A percentile compares a stretch with the other conserved stretches of the same genome.
These are phyloP conservation scores for Syngnathus floridae DNA, from an alignment of 2,113 vertebrate genomes.

Conservation along the genomic window DNA sequence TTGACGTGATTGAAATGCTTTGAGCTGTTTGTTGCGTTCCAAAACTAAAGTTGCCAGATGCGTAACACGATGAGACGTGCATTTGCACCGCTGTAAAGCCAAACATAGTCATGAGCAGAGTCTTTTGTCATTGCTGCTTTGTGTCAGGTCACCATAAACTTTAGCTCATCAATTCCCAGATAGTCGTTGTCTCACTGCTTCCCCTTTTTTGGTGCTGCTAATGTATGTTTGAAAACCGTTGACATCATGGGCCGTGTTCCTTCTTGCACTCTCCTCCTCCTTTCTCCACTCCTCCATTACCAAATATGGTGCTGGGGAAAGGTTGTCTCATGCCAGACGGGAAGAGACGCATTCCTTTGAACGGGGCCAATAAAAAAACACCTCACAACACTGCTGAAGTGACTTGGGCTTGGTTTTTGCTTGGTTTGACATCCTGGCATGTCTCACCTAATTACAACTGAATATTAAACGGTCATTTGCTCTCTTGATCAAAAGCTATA, in stretches of 20 bases:
- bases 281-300: conserved; percentile 68
- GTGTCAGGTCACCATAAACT: conserved; percentile 29
- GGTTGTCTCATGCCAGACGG: conserved; percentile 50
- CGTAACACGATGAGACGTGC: conserved; percentile 24
- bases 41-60: conserved; percentile 13
- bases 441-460: background rate
- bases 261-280: conserved; percentile 54
- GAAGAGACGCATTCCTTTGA: conserved; percentile 72
- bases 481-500: background rate
- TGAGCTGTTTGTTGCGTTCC: conserved; percentile 19
- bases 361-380: conserved; percentile 57
- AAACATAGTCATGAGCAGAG: conserved; percentile 8
- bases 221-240: conserved; percentile 64
- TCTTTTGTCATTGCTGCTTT: conserved; percentile 14
- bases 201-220: conserved; percentile 59
- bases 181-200: conserved; percentile 28
- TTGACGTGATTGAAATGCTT: conserved; percentile 26
- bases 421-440: background rate
- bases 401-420: conserved; percentile 21
- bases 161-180: conserved; percentile 37
- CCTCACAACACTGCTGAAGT: conserved; percentile 40
- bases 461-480: too few species aligned
- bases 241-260: conserved; percentile 58
- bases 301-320: conserved; percentile 76
- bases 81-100: conserved; percentile 5